A percentile compares a stretch with the other conserved stretches of the same genome.
These are phyloP conservation scores for Drosophila ercepeae DNA, from an alignment of 1,140 invertebrate genomes.

Conservation along the genomic window DNA sequence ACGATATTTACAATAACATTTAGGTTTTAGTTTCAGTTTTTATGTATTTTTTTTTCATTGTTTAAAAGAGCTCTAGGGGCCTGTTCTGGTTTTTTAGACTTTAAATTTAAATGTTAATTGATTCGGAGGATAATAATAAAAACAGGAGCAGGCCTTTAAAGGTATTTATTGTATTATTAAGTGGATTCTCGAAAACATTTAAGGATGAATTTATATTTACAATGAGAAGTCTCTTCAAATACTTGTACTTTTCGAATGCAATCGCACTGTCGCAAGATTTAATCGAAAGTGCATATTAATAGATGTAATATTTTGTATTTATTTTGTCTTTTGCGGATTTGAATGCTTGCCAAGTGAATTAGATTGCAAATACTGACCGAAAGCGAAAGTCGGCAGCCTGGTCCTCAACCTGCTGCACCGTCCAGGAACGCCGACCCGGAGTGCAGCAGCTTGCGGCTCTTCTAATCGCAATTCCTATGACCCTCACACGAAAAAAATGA, in stretches of 20 bases:
- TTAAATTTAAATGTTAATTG: not conserved
- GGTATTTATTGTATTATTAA: not conserved
- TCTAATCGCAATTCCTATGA: no score
- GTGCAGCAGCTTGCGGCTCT: constrained; percentile 29
- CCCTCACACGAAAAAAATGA: no score
- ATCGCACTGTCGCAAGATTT: no score
- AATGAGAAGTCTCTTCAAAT: no score
- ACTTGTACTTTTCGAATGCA: no score
- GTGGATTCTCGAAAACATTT: not conserved
- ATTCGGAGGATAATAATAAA: not conserved
- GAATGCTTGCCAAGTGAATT: constrained; percentile 9
- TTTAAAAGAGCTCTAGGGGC: constrained; percentile 4
- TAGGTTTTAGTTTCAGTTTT: not conserved
- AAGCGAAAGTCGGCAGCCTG: no score
- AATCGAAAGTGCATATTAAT: no score
- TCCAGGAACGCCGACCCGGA: not conserved
- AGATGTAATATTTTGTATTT: no score
- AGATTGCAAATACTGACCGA: no score
- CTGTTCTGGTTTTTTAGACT: not conserved
- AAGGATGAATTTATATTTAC: not conserved
- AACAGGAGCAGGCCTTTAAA: not conserved
- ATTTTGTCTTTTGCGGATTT: constrained; percentile 33
- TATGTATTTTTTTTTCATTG: no score
- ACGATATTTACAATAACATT: constrained; percentile 15
- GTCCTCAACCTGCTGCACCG: constrained; percentile 13